These are phyloP conservation scores for Drosophila lini DNA, from an alignment of 1,140 invertebrate genomes.

Conservation along the genomic window DNA sequence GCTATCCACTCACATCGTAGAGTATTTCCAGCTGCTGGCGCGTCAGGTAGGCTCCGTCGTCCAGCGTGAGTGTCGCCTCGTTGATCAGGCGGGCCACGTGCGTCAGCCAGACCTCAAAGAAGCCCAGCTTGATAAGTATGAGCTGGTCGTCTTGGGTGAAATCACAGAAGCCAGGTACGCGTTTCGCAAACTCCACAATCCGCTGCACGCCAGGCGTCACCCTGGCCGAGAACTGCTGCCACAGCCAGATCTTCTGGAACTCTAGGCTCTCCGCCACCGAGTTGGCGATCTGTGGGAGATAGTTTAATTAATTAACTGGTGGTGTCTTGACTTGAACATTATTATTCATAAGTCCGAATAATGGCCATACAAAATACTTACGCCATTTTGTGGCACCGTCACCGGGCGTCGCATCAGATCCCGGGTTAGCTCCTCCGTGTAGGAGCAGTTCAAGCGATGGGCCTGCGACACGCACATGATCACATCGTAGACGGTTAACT, in stretches of 20 bases:
- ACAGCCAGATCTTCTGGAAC: constrained; percentile 89
- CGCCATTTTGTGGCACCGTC: constrained; percentile 84
- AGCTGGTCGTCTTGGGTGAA: constrained; percentile 96
- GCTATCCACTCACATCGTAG: constrained; percentile 92
- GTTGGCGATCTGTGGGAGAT: constrained; percentile 84
- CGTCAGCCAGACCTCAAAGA: constrained; percentile 98
- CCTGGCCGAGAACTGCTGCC: constrained; percentile 91
- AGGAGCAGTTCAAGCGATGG: constrained; percentile 94
- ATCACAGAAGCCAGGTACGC: constrained; percentile 94
- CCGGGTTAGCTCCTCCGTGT: constrained; percentile 94
- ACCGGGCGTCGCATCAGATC: constrained; percentile 86
- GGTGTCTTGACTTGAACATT: not conserved
- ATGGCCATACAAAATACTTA: constrained; percentile 58
- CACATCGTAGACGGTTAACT: constrained; percentile 91
- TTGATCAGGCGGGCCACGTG: constrained; percentile 93
- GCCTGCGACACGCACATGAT: constrained; percentile 95
- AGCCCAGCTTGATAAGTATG: constrained; percentile 97
- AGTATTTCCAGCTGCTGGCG: constrained; percentile 94
- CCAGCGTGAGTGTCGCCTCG: constrained; percentile 93
- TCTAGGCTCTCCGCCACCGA: constrained; percentile 89
- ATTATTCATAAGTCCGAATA: not conserved
- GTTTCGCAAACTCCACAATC: constrained; percentile 97
- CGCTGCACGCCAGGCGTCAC: constrained; percentile 94
- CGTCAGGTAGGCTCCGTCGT: constrained; percentile 94
- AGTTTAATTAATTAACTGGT: not conserved